Percentiles rank a stretch among this genome's conserved stretches.
phyloP scores from a whole-genome alignment of 1,140 invertebrate species.

The Nasonia vitripennis region DNA sequence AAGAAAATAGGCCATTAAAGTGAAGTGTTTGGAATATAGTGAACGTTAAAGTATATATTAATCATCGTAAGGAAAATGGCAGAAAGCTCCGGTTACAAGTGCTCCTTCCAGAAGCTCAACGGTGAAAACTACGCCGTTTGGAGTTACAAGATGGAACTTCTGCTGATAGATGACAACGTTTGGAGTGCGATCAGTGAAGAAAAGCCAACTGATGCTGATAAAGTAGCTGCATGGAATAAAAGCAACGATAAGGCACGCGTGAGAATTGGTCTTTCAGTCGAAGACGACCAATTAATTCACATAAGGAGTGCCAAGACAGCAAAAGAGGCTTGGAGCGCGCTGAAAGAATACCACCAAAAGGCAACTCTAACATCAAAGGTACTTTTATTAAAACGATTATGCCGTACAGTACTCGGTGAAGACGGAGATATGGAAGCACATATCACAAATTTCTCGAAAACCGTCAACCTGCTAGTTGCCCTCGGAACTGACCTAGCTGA shows the following conservation, averaged over 20 bases:
- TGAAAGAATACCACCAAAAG: slow-evolving; percentile 45
- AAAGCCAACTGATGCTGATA: too few species aligned
- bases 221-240: too few species aligned
- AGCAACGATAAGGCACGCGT: too few species aligned
- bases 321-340: slow-evolving; percentile 46
- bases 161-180: slow-evolving; percentile 1
- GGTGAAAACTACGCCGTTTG: neutral
- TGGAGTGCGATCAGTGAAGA: too few species aligned
- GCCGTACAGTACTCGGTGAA: neutral
- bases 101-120: neutral
- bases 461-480: neutral
- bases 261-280: too few species aligned
- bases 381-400: slow-evolving; percentile 17
- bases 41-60: too few species aligned
- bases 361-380: slow-evolving; percentile 7
- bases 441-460: neutral
- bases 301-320: slow-evolving; percentile 16
- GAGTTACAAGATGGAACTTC: neutral
- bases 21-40: too few species aligned
- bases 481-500: slow-evolving; percentile 8
- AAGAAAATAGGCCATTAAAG: too few species aligned
- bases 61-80: neutral
- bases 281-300: too few species aligned
- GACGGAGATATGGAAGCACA: slow-evolving; percentile 30
- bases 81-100: neutral